Evolutionary conservation across 2,888 invertebrate species (phyloP).

Genomic region (Yponomeuta cagnagella): DNA sequence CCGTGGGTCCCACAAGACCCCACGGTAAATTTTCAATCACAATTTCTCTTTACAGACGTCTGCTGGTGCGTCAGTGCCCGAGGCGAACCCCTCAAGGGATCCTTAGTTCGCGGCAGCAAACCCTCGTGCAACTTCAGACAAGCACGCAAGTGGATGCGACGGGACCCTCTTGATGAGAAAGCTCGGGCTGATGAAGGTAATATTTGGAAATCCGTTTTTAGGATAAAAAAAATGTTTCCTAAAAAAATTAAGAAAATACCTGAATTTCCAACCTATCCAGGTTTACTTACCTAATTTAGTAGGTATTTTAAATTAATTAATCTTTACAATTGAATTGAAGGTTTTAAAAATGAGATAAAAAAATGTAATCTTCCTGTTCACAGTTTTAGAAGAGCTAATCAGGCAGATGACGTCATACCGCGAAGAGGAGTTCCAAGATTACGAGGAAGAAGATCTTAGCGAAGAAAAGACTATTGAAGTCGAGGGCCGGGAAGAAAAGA

Average conservation of each 20-base stretch:
- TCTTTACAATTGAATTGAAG: too few relatives aligned
- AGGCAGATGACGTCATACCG: slow-evolving; percentile 77
- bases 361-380: slow-evolving; percentile 22
- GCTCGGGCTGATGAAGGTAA: slow-evolving; percentile 74
- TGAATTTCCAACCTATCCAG: too few relatives aligned
- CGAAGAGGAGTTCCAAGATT: slow-evolving; percentile 67
- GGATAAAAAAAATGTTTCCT: too few relatives aligned
- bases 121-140: slow-evolving; percentile 88
- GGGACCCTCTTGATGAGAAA: slow-evolving; percentile 55
- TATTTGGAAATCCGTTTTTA: slow-evolving; percentile 2
- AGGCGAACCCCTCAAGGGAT: slow-evolving; percentile 88
- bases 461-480: not conserved
- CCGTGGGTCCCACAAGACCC: too few relatives aligned
- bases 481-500: slow-evolving; percentile 6
- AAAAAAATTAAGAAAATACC: too few relatives aligned
- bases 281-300: too few relatives aligned
- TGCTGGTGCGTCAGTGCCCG: slow-evolving; percentile 92
- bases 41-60: slow-evolving; percentile 71
- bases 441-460: slow-evolving; percentile 46
- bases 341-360: not conserved
- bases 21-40: too few relatives aligned
- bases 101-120: slow-evolving; percentile 83
- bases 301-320: too few relatives aligned
- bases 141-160: slow-evolving; percentile 74
- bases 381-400: slow-evolving; percentile 82